These are phyloP conservation scores for Parotia lawesii DNA, from an alignment of 2,113 vertebrate genomes.

Conservation along the genomic window DNA sequence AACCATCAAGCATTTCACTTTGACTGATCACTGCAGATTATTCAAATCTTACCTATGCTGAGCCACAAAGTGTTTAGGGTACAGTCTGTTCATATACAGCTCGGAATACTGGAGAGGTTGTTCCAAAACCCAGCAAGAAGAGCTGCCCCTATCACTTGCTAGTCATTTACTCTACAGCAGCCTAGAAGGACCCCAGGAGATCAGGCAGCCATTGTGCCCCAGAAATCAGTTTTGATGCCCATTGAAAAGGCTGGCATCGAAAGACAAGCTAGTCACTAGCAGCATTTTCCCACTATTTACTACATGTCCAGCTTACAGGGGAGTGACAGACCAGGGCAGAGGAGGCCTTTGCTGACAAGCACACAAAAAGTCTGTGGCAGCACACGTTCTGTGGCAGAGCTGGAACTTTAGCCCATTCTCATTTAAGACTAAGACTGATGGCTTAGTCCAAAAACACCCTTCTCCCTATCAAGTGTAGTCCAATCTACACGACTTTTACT, in stretches of 20 bases:
- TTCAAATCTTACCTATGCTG: not conserved
- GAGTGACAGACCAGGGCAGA: not conserved
- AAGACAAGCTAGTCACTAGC: not conserved
- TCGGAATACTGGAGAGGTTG: not conserved
- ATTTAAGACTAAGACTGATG: not conserved
- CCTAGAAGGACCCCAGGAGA: not conserved
- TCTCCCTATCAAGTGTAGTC: not conserved
- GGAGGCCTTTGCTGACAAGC: accelerated
- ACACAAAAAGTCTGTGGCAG: too few species aligned
- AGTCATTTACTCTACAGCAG: not conserved
- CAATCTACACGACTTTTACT: not conserved
- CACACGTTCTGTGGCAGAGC: not conserved
- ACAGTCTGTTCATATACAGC: not conserved
- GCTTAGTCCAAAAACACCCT: not conserved
- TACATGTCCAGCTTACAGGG: accelerated
- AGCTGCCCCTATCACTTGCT: not conserved
- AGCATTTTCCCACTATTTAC: not conserved
- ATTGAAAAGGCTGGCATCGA: not conserved
- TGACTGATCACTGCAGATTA: not conserved
- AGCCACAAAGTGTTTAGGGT: not conserved
- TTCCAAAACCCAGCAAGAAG: not conserved
- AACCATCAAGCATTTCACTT: not conserved
- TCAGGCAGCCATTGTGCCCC: too few species aligned
- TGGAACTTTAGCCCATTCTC: not conserved
- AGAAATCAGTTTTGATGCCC: not conserved